phyloP scores from a whole-genome alignment of 92 coral and sea anemone genomes.

The Diadumene lineata region DNA sequence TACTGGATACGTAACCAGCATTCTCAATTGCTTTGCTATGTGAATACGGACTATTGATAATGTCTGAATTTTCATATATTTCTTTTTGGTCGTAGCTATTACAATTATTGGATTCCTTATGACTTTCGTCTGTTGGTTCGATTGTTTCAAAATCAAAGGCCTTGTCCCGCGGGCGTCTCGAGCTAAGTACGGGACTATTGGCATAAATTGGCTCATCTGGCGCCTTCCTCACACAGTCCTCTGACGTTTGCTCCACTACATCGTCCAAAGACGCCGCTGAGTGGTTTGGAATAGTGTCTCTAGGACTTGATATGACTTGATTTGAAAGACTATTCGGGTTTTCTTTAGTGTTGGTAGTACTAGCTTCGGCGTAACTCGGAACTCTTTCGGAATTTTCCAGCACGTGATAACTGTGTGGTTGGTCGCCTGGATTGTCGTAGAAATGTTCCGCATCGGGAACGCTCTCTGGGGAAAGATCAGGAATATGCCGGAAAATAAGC shows the following conservation, averaged over 20 bases:
- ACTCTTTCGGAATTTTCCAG: constrained; percentile 16
- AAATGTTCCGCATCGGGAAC: constrained; percentile 24
- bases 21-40: neutral
- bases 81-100: neutral
- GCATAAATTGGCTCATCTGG: constrained; percentile 19
- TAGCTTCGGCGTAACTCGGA: neutral
- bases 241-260: neutral
- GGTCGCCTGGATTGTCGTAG: constrained; percentile 25
- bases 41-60: neutral
- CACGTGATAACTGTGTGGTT: constrained; percentile 15
- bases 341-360: neutral
- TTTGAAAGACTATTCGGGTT: neutral
- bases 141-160: constrained; percentile 9
- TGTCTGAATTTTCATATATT: constrained; percentile 26
- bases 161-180: constrained; percentile 17
- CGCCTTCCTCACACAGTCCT: neutral
- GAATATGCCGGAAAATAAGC: too few relatives aligned
- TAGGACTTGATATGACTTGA: neutral
- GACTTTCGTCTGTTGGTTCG: neutral
- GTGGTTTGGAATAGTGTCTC: neutral
- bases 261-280: neutral
- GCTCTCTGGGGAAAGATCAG: constrained; percentile 9
- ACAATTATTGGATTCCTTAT: neutral
- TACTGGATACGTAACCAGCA: constrained; percentile 3
- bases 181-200: constrained; percentile 10